These are phyloP conservation scores for Chrysopilus asiliformis DNA, from an alignment of 2,888 invertebrate species.

Conservation along the genomic window DNA sequence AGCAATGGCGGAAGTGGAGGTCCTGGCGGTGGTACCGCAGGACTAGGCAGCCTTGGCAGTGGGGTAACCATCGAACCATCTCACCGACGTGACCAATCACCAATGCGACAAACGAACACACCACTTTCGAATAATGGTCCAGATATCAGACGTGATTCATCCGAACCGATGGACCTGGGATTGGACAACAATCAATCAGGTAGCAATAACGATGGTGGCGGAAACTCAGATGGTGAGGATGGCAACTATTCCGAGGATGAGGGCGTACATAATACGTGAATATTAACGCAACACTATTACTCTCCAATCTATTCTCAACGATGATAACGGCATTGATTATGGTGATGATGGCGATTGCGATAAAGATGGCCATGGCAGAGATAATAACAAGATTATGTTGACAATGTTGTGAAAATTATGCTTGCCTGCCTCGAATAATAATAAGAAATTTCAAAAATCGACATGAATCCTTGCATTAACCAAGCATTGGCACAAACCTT, in stretches of 20 bases:
- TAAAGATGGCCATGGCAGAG: too few species aligned
- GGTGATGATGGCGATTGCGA: too few species aligned
- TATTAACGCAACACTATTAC: too few species aligned
- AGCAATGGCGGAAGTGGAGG: conserved; percentile 17
- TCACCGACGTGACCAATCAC: background rate
- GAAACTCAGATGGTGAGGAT: conserved; percentile 31
- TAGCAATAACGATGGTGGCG: conserved; percentile 28
- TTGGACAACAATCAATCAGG: conserved; percentile 30
- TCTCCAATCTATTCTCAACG: too few species aligned
- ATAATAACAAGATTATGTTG: too few species aligned
- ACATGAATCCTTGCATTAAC: too few species aligned
- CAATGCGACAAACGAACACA: conserved; percentile 7
- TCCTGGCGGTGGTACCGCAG: conserved; percentile 4
- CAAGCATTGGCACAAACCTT: too few species aligned
- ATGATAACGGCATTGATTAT: too few species aligned
- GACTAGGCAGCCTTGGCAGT: conserved; percentile 2
- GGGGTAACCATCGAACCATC: conserved; percentile 29
- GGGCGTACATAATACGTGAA: conserved; percentile 32
- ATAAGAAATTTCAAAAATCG: too few species aligned
- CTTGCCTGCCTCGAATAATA: too few species aligned
- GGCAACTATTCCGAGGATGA: conserved; percentile 34
- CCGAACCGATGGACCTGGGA: conserved; percentile 35
- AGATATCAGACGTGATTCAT: conserved; percentile 29
- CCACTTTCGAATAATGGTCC: conserved; percentile 15
- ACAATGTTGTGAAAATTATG: too few species aligned